Conservation (phyloP, 2,888 invertebrate species). For the Baronia brevicornis region DNA sequence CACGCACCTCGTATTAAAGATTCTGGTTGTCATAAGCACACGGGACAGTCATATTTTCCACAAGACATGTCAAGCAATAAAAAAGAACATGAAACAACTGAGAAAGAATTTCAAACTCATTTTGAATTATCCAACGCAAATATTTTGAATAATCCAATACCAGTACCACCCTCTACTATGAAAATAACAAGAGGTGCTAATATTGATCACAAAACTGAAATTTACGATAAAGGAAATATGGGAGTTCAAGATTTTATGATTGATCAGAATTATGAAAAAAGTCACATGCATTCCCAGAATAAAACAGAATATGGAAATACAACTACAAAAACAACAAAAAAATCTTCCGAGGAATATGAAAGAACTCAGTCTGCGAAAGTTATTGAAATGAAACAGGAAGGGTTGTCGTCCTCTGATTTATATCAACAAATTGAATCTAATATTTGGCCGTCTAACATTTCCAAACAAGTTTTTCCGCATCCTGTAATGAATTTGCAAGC, state of each 20-base stretch:
- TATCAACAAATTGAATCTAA: slow-evolving; percentile 51
- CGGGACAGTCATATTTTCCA: slow-evolving; percentile 44
- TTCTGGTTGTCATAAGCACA: slow-evolving; percentile 47
- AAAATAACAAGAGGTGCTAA: slow-evolving; percentile 68
- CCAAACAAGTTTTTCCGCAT: slow-evolving; percentile 61
- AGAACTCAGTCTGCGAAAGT: slow-evolving; percentile 78
- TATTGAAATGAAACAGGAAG: slow-evolving; percentile 76
- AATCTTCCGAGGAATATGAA: slow-evolving; percentile 81
- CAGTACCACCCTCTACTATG: slow-evolving; percentile 59
- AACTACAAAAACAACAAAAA: slow-evolving; percentile 78
- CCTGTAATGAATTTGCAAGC: slow-evolving; percentile 54
- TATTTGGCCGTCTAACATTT: slow-evolving; percentile 45
- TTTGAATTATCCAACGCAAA: slow-evolving; percentile 32
- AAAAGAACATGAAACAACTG: slow-evolving; percentile 64
- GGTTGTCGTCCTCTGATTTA: slow-evolving; percentile 41
- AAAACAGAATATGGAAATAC: slow-evolving; percentile 70
- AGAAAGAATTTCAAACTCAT: slow-evolving; percentile 50
- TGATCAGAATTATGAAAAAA: slow-evolving; percentile 59
- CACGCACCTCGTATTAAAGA: slow-evolving; percentile 79
- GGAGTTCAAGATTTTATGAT: slow-evolving; percentile 51
- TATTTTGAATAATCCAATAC: slow-evolving; percentile 40
- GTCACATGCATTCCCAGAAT: slow-evolving; percentile 65
- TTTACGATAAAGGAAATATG: slow-evolving; percentile 53
- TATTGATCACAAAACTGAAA: slow-evolving; percentile 64
- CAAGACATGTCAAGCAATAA: slow-evolving; percentile 50